These are phyloP conservation scores for Emydocephalus ijimae DNA, from an alignment of 2,113 vertebrate genomes.

Conservation along the genomic window DNA sequence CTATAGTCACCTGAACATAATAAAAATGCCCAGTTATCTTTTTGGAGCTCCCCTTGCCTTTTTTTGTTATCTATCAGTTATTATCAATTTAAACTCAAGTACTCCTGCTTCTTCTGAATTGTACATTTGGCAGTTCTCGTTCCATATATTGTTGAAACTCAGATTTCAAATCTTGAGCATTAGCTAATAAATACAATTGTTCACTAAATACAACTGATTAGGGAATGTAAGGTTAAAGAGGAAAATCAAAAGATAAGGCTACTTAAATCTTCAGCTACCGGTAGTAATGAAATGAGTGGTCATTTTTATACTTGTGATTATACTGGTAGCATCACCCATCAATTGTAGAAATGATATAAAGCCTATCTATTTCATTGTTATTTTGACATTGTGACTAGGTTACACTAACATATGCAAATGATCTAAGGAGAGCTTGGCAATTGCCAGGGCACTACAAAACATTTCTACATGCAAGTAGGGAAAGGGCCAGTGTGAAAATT, in stretches of 20 bases:
- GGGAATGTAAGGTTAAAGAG: not conserved
- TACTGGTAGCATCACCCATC: not conserved
- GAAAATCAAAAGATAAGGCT: not conserved
- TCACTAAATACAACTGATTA: not conserved
- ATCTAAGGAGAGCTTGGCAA: not conserved
- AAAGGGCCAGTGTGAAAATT: not conserved
- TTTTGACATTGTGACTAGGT: not conserved
- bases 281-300: not conserved
- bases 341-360: not conserved
- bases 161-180: not conserved
- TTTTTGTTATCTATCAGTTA: not conserved
- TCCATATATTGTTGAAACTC: not conserved
- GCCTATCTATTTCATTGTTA: not conserved
- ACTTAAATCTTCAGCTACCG: not conserved
- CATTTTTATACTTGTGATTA: not conserved
- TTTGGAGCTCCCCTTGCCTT: not conserved
- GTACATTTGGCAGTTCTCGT: not conserved
- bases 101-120: not conserved
- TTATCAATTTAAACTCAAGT: not conserved
- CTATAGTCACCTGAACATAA: not conserved
- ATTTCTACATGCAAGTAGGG: not conserved
- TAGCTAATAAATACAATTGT: not conserved
- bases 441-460: not conserved
- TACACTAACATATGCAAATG: not conserved
- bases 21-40: not conserved